Evolutionary conservation across 2,113 vertebrate species (phyloP), one percentile per base, ranked within the genome.

Genomic region (Promerops cafer): DNA sequence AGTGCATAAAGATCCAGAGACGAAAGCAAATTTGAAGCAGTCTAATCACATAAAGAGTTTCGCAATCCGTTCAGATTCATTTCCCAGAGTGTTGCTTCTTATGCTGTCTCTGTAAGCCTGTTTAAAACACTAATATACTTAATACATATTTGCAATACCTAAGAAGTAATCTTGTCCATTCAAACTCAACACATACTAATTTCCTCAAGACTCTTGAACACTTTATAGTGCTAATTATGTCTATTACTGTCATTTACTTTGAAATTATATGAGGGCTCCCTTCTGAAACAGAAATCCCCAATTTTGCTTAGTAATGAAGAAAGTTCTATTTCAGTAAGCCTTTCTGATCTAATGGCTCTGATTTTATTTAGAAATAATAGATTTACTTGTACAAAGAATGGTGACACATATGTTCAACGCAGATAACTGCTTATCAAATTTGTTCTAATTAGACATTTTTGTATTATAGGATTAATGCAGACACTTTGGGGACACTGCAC

Each of bases 341-440:
- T 97, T 97, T 97, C 94, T 97, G 96, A 97, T 97, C 96, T 97
- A 98, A 97, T 96, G 89, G 93, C 94, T 98, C 97, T 94, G 98
- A 98, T 98, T 98, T 98, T 80, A 96, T 95, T 97, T 96, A 92
- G 97, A 98, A 98, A 98, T 98, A 98, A 98, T 98, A 97, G 70
- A 86, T 98, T 98, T 98, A 95, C 71, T 97, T 96, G 60, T 90
- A 93, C 75, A 95, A 96, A 96, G 97, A 98, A 96, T 97, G 71
- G 90, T 97, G 97, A 97, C 98, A 98, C 97, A 97, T 98, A 97
- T 98, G 98, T 98, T 99, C 98, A 98, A 98, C 97, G 96, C 89
- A 98, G 98, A 99, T 98, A 99, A 98, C 98, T 98, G 97, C 97
- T 98, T 98, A 98, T 99, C 97, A 97, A 95, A 97, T 95, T 98